Evolutionary conservation across 2,888 invertebrate species (phyloP), one percentile per base, ranked within the genome.

Genomic region (Operophtera brumata): DNA sequence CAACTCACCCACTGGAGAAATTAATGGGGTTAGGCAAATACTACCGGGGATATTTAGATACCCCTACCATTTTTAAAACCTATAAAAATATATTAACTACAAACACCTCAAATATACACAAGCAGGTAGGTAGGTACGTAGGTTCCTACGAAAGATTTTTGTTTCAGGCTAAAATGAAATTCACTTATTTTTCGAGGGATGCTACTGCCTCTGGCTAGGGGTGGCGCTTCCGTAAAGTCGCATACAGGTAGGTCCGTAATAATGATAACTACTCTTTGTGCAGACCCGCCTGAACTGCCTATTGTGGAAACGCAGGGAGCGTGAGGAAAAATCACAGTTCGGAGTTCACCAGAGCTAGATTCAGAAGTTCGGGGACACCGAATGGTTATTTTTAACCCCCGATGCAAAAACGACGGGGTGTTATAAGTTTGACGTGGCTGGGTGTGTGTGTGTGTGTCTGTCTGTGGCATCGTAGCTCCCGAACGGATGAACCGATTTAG

Each of bases 241-340:
- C 73, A 72, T 74, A 70, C 71, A 51, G 11, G n/a, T 34, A 32
- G n/a, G n/a, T 34, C 2, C 11, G 69, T 73, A 69, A 66, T 72
- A 74, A 73, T 76, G 69, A 73, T 72, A 71, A 11, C n/a, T 66
- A 66, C 64, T 69, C 65, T 71, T 70, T 71, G 70, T 70, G 57
- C 47, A 50, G 40, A 35, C 13, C 40, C 51, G 34, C 14, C 14
- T 40, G 13, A 39, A 42, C 34, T 36, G 39, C 34, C 49, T 43
- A 49, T 59, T 59, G 56, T 50, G 45, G 13, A 37, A 34, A 48
- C 26, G 32, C 58, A 54, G 47, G 12, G 44, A 30, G 51, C 54
- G 51, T 58, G 54, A 58, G 44, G 35, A 28, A 46, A 46, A 46
- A 51, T 51, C 51, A 35, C 39, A 51, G 40, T 45, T 40, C 12